phyloP scores from a whole-genome alignment of 2,888 invertebrate species.

The Pachliopta kotzebuea region DNA sequence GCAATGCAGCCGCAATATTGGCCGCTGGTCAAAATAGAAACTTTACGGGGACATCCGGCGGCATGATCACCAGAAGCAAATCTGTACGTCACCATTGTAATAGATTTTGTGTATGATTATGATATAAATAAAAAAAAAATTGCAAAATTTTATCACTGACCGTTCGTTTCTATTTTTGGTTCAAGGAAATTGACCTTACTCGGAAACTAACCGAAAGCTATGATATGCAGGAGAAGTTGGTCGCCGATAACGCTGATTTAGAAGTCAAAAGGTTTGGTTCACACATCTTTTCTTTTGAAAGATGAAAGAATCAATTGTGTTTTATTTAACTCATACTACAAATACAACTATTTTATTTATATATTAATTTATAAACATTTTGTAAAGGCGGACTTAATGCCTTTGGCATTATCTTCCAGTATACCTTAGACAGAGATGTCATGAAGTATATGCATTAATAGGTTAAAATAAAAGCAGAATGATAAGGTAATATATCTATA shows the following conservation, averaged over 20 bases:
- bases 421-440: too few species aligned
- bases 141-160: constrained; percentile 37
- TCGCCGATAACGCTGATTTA: constrained; percentile 83
- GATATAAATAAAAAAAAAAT: constrained; percentile 34
- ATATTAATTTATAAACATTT: too few species aligned
- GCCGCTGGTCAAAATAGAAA: constrained; percentile 37
- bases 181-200: constrained; percentile 72
- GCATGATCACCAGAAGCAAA: constrained; percentile 54
- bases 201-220: constrained; percentile 83
- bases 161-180: constrained; percentile 35
- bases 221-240: constrained; percentile 84
- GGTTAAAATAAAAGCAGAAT: too few species aligned
- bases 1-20: constrained; percentile 51
- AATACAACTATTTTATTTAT: too few species aligned
- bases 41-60: constrained; percentile 36
- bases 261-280: constrained; percentile 82
- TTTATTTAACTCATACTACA: too few species aligned
- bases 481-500: too few species aligned
- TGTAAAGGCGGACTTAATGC: too few species aligned
- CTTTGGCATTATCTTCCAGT: too few species aligned
- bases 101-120: constrained; percentile 18
- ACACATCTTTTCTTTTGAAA: neutral
- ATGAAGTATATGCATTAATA: too few species aligned
- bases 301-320: neutral
- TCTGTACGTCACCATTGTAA: constrained; percentile 56